A percentile compares a stretch with the other conserved stretches of the same genome.
Evolutionary conservation across 1,140 invertebrate species (phyloP).

Genomic region (Acromyrmex echinatior): DNA sequence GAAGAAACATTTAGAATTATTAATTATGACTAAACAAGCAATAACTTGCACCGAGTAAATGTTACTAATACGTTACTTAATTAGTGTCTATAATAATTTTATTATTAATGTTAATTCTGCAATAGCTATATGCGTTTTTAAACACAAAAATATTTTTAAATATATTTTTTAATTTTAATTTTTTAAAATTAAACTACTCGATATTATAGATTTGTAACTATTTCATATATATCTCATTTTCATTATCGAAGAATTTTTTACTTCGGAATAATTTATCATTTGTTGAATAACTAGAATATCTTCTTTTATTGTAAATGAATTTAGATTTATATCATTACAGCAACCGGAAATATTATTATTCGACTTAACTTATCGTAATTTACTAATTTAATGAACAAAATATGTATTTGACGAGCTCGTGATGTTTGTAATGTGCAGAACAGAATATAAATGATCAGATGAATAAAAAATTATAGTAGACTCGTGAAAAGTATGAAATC

Average conservation of each 20-base stretch:
- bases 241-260: neutral
- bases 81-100: neutral
- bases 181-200: neutral
- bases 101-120: neutral
- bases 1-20: neutral
- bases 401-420: neutral
- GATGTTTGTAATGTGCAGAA: neutral
- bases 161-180: too few relatives aligned
- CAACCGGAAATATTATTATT: neutral
- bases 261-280: neutral
- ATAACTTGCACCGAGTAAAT: neutral
- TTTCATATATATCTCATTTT: neutral
- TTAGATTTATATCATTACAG: slow-evolving; percentile 22
- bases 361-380: neutral
- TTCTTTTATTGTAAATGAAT: slow-evolving; percentile 3
- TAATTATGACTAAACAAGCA: slow-evolving; percentile 1
- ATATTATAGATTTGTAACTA: neutral
- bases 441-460: slow-evolving; percentile 11
- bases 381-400: neutral
- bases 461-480: slow-evolving; percentile 10
- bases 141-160: too few relatives aligned
- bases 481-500: slow-evolving; percentile 21
- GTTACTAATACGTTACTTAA: neutral
- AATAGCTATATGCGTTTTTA: too few relatives aligned
- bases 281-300: neutral